Conservation (phyloP, 2,113 vertebrate genomes). For the Caranx melampygus region DNA sequence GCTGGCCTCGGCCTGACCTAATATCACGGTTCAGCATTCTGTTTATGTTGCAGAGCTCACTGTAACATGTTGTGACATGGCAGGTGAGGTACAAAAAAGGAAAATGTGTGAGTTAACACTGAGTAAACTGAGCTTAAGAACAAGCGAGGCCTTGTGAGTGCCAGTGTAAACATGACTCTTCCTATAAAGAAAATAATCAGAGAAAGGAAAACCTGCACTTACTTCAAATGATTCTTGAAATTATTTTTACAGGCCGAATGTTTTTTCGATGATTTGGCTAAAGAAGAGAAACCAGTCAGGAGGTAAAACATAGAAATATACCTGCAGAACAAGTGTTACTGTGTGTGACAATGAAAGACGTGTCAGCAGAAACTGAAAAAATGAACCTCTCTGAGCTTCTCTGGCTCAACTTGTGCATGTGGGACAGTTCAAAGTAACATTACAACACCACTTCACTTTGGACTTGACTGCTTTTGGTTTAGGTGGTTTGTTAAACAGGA, state of each 20-base stretch:
- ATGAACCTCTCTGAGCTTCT: neutral
- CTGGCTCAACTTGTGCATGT: neutral
- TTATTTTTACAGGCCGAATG: constrained; percentile 42
- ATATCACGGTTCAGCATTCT: constrained; percentile 41
- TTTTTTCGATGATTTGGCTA: constrained; percentile 41
- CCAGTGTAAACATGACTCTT: constrained; percentile 54
- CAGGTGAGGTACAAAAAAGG: constrained; percentile 45
- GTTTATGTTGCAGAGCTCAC: constrained; percentile 46
- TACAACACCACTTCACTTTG: neutral
- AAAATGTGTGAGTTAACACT: constrained; percentile 43
- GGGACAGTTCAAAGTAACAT: neutral
- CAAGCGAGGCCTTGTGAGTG: constrained; percentile 52
- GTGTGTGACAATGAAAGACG: neutral
- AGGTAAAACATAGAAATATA: constrained; percentile 4
- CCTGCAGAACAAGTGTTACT: neutral
- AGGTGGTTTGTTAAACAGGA: neutral
- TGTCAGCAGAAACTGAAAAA: neutral
- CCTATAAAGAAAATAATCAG: constrained; percentile 55
- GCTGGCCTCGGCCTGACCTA: constrained; percentile 29
- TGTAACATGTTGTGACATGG: constrained; percentile 34
- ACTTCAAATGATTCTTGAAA: constrained; percentile 40
- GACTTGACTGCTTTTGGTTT: neutral
- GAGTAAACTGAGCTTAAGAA: constrained; percentile 48
- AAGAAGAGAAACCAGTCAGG: constrained; percentile 10
- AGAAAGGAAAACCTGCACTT: constrained; percentile 39